Percentiles rank a stretch among this genome's conserved stretches.
These are phyloP conservation scores for Vimba vimba DNA, from an alignment of 2,113 vertebrate species.

Conservation along the genomic window DNA sequence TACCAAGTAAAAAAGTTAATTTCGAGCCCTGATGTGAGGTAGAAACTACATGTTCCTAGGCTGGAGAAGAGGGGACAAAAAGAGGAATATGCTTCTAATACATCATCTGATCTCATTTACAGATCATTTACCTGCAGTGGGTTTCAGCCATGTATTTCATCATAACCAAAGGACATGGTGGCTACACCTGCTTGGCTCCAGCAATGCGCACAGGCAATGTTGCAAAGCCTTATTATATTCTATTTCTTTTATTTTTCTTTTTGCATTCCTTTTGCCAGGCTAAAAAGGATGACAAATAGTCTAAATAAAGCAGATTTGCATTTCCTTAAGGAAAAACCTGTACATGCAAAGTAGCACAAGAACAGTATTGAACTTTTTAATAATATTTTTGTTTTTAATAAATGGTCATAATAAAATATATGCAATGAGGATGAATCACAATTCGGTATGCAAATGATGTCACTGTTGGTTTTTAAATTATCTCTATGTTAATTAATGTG, in stretches of 20 bases:
- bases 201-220: conserved; percentile 53
- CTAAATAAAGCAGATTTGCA: conserved; percentile 70
- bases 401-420: not conserved
- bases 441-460: not conserved
- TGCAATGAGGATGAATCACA: not conserved
- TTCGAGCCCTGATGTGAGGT: not conserved
- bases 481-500: not conserved
- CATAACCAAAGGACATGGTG: conserved; percentile 38
- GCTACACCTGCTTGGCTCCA: conserved; percentile 42
- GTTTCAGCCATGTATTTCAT: conserved; percentile 44
- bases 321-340: conserved; percentile 16
- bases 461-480: not conserved
- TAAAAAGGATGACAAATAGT: conserved; percentile 71
- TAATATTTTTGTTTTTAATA: not conserved
- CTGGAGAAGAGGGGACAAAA: conserved; percentile 6
- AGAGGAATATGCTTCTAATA: conserved; percentile 20
- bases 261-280: conserved; percentile 59
- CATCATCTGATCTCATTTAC: conserved; percentile 38
- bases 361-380: not conserved
- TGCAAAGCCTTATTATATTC: conserved; percentile 64
- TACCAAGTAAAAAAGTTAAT: too few relatives aligned
- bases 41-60: not conserved
- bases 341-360: conserved; percentile 5
- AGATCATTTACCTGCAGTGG: conserved; percentile 44
- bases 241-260: conserved; percentile 48